A percentile compares a stretch with the other conserved stretches of the same genome.
Conservation (phyloP, 1,140 invertebrate species). For the Scaptomyza pallida region DNA sequence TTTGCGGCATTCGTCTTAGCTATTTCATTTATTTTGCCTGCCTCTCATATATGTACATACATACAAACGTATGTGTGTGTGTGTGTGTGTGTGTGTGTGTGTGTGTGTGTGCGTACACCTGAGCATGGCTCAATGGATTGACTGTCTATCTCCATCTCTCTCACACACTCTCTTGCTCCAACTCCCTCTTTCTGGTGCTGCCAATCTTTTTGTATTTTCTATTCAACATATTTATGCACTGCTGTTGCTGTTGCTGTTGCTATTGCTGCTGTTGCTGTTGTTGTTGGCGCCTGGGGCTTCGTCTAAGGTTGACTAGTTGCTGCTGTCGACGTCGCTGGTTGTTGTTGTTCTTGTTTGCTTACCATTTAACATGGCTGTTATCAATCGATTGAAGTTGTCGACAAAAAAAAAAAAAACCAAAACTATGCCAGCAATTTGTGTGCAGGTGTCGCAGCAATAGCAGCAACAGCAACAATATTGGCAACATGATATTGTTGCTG, state of each 20-base stretch:
- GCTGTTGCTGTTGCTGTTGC: slow-evolving; percentile 8
- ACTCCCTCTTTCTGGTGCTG: slow-evolving; percentile 1
- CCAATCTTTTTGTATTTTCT: slow-evolving; percentile 7
- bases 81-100: slow-evolving; percentile 2
- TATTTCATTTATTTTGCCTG: slow-evolving; percentile 69
- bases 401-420: not conserved
- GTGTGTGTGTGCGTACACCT: slow-evolving; percentile 25
- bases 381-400: slow-evolving; percentile 41
- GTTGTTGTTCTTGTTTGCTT: not conserved
- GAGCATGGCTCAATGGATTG: slow-evolving; percentile 39
- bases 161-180: slow-evolving; percentile 12
- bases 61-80: not conserved
- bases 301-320: slow-evolving; percentile 55
- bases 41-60: slow-evolving; percentile 38
- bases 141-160: slow-evolving; percentile 27
- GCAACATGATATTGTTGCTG: slow-evolving; percentile 15
- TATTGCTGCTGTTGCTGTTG: slow-evolving; percentile 13
- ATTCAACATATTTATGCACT: slow-evolving; percentile 32
- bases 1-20: slow-evolving; percentile 59
- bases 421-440: slow-evolving; percentile 57
- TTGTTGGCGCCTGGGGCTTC: slow-evolving; percentile 29
- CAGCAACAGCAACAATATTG: slow-evolving; percentile 6
- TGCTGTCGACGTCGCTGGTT: not conserved
- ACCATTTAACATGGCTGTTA: slow-evolving; percentile 57
- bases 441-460: slow-evolving; percentile 46